Evolutionary conservation across 2,888 invertebrate genomes (phyloP).

Genomic region (Dasysyrphus albostriatus): DNA sequence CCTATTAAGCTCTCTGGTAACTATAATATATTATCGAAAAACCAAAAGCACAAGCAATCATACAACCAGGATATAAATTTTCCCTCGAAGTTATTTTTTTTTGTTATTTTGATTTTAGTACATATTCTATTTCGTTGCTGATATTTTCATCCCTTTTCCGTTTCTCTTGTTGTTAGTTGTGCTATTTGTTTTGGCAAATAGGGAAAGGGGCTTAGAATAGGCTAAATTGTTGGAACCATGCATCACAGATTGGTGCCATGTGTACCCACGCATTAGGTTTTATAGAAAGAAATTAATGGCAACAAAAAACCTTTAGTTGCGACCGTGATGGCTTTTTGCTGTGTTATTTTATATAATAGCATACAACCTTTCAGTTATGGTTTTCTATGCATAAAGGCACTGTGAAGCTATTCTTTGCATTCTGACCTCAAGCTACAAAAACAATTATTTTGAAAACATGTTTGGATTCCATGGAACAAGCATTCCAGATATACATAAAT

Average conservation of each 20-base stretch:
- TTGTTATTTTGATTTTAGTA: constrained; percentile 19
- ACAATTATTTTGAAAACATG: background rate
- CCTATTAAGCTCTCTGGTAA: constrained; percentile 76
- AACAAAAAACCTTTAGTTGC: constrained; percentile 19
- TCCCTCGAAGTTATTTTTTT: constrained; percentile 65
- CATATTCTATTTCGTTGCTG: constrained; percentile 33
- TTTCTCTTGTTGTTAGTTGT: constrained; percentile 53
- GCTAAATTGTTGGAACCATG: constrained; percentile 55
- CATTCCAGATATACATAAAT: background rate
- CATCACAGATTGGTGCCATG: constrained; percentile 53
- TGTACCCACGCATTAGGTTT: constrained; percentile 51
- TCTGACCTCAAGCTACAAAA: background rate
- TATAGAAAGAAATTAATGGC: constrained; percentile 43
- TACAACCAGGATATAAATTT: constrained; percentile 78
- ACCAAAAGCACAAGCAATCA: constrained; percentile 77
- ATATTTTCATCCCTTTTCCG: constrained; percentile 50
- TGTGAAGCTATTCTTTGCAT: background rate
- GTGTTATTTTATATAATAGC: background rate
- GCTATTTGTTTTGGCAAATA: constrained; percentile 53
- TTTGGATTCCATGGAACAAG: background rate
- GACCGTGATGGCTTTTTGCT: background rate
- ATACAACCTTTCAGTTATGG: background rate
- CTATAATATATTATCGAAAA: constrained; percentile 76
- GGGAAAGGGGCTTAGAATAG: constrained; percentile 34
- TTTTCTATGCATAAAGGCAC: background rate